Conservation (phyloP, 1,140 invertebrate genomes). For the Branchinecta lynchi region DNA sequence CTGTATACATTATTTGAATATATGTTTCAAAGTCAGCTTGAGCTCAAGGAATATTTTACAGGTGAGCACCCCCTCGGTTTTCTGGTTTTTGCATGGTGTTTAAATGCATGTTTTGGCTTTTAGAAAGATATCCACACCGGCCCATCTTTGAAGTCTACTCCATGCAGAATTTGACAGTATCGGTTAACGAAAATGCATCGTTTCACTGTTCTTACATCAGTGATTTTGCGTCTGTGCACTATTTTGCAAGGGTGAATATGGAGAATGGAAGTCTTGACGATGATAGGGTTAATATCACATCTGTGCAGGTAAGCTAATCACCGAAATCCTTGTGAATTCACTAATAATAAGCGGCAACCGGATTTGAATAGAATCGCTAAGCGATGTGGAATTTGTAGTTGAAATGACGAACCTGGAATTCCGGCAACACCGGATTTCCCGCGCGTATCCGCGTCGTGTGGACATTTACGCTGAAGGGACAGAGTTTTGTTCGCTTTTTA, state of each 20-base stretch:
- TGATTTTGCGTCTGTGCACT: neutral
- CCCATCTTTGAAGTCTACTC: neutral
- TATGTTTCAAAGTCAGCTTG: too few species aligned
- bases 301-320: neutral
- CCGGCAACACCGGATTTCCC: too few species aligned
- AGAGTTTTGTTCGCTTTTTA: too few species aligned
- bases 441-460: too few species aligned
- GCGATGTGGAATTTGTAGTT: too few species aligned
- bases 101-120: neutral
- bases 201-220: neutral
- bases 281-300: neutral
- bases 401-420: too few species aligned
- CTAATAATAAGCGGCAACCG: too few species aligned
- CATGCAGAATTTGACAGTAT: neutral
- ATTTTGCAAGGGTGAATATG: neutral
- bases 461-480: too few species aligned
- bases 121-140: neutral
- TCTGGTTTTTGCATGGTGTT: neutral
- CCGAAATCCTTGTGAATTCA: neutral
- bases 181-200: neutral
- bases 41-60: too few species aligned
- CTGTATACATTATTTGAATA: too few species aligned
- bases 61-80: too few species aligned
- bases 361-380: too few species aligned
- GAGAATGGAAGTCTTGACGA: neutral